These are phyloP conservation scores for Zhuqinia jingwanae DNA, from an alignment of 2,888 invertebrate species.

Conservation along the genomic window DNA sequence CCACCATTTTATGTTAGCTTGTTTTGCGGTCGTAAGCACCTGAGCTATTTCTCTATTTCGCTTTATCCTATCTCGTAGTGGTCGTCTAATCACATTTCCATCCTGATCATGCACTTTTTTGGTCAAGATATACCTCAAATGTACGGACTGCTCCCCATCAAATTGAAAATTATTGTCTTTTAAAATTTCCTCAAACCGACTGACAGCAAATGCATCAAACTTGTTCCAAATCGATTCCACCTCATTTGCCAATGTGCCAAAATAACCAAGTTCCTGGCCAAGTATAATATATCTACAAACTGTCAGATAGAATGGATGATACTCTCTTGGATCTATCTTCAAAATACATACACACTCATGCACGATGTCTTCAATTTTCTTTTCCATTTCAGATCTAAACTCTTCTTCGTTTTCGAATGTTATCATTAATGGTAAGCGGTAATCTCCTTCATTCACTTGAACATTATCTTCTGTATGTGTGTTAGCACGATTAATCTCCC, in stretches of 20 bases:
- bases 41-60: neutral
- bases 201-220: neutral
- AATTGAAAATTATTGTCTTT: neutral
- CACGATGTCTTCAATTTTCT: neutral
- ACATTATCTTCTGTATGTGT: too few relatives aligned
- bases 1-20: neutral
- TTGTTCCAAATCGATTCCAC: neutral
- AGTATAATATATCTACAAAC: slow-evolving; percentile 10
- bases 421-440: too few relatives aligned
- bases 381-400: slow-evolving; percentile 49
- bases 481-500: too few relatives aligned
- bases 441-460: too few relatives aligned
- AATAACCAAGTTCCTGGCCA: neutral
- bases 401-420: too few relatives aligned
- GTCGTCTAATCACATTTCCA: neutral
- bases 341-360: slow-evolving; percentile 20
- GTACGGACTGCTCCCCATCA: neutral
- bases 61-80: neutral
- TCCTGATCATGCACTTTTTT: neutral
- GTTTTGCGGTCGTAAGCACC: neutral
- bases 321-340: slow-evolving; percentile 38
- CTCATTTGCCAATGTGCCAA: neutral
- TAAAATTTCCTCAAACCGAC: neutral
- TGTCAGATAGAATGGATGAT: slow-evolving; percentile 56
- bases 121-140: neutral